These are phyloP conservation scores for Hemicrepidius hirtus DNA, from an alignment of 2,888 invertebrate genomes.

Conservation along the genomic window DNA sequence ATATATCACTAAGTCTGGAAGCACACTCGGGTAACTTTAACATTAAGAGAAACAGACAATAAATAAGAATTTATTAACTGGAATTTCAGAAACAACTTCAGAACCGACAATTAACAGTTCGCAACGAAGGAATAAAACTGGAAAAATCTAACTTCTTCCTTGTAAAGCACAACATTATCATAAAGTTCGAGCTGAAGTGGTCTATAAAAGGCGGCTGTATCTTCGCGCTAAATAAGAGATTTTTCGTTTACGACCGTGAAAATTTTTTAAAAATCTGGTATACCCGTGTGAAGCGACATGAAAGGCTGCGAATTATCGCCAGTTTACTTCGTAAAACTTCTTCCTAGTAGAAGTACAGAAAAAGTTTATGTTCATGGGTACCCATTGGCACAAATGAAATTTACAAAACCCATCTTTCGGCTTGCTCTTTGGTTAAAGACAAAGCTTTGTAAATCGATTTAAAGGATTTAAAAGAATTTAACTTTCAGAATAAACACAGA, in stretches of 20 bases:
- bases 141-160: constrained; percentile 24
- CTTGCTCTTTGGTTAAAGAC: too few relatives aligned
- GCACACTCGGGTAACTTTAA: neutral
- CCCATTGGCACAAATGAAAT: neutral
- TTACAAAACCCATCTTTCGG: too few relatives aligned
- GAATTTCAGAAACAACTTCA: neutral
- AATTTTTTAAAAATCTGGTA: constrained; percentile 13
- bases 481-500: too few relatives aligned
- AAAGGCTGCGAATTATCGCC: constrained; percentile 5
- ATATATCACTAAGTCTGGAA: too few relatives aligned
- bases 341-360: neutral
- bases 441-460: too few relatives aligned
- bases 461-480: too few relatives aligned
- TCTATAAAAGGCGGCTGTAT: constrained; percentile 14
- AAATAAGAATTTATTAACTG: constrained; percentile 10
- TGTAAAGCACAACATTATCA: constrained; percentile 27
- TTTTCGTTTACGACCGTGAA: constrained; percentile 11
- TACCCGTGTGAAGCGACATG: neutral
- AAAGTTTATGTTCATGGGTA: neutral
- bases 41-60: neutral
- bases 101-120: constrained; percentile 6
- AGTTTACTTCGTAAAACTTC: neutral
- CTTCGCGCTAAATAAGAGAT: constrained; percentile 26
- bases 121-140: constrained; percentile 1
- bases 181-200: constrained; percentile 26